Evolutionary conservation across 2,113 vertebrate genomes (phyloP).

Genomic region (Falco punctatus): DNA sequence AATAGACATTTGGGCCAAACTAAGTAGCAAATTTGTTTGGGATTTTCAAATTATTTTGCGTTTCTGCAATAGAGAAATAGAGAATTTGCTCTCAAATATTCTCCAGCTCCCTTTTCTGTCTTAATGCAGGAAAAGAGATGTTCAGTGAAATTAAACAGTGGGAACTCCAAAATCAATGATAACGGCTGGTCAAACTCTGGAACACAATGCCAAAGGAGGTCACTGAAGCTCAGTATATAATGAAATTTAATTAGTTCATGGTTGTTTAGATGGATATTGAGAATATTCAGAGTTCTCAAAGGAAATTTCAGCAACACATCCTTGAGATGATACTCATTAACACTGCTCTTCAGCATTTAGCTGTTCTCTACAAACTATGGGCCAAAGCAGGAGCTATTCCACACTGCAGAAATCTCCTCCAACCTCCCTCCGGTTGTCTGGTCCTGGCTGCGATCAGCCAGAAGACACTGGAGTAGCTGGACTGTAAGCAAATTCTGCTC

Average conservation of each 20-base stretch:
- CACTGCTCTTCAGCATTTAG: not conserved
- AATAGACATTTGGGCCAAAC: not conserved
- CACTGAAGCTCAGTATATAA: not conserved
- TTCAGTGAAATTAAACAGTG: not conserved
- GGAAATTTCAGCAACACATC: not conserved
- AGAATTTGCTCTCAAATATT: not conserved
- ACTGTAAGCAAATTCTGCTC: not conserved
- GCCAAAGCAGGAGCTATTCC: not conserved
- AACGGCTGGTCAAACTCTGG: not conserved
- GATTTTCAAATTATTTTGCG: not conserved
- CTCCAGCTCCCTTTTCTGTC: not conserved
- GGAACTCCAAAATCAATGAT: not conserved
- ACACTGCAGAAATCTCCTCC: not conserved
- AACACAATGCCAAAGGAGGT: not conserved
- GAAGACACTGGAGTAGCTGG: not conserved
- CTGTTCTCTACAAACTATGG: not conserved
- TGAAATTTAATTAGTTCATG: not conserved
- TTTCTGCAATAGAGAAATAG: not conserved
- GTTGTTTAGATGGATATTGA: not conserved
- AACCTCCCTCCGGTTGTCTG: not conserved
- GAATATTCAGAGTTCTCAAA: not conserved
- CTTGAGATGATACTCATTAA: not conserved
- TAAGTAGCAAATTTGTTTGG: not conserved
- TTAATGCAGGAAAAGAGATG: not conserved
- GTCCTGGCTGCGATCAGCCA: not conserved